Evolutionary conservation across 2,113 vertebrate species (phyloP).

Genomic region (Condylura cristata): DNA sequence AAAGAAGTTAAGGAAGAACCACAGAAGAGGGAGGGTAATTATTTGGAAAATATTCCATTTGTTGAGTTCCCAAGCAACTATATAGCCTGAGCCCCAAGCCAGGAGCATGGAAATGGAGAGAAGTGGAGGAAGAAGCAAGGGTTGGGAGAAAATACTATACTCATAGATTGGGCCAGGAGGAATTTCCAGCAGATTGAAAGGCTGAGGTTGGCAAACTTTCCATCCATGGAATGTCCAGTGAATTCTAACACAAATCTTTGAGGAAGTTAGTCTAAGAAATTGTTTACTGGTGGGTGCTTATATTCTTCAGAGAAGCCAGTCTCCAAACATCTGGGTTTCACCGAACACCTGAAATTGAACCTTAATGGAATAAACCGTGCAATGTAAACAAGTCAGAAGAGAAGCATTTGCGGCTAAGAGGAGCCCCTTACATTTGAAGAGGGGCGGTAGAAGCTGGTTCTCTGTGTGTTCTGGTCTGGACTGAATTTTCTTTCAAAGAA

Average conservation of each 20-base stretch:
- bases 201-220: background rate
- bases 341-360: constrained; percentile 65
- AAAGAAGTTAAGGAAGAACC: background rate
- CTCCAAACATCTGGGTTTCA: constrained; percentile 50
- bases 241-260: background rate
- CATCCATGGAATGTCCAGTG: background rate
- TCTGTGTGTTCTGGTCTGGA: constrained; percentile 72
- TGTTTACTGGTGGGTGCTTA: constrained; percentile 1
- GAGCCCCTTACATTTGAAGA: background rate
- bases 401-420: background rate
- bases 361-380: constrained; percentile 64
- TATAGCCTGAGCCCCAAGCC: too few relatives aligned
- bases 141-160: background rate
- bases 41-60: background rate
- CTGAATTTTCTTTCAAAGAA: constrained; percentile 84
- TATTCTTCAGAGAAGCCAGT: background rate
- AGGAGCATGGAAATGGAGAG: background rate
- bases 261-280: background rate
- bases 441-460: background rate
- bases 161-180: background rate
- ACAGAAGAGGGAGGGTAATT: background rate
- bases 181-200: background rate
- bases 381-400: constrained; percentile 69
- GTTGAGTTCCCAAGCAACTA: background rate
- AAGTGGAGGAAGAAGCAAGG: background rate